phyloP scores from a whole-genome alignment of 2,888 invertebrate species.

The Mechanitis messenoides region DNA sequence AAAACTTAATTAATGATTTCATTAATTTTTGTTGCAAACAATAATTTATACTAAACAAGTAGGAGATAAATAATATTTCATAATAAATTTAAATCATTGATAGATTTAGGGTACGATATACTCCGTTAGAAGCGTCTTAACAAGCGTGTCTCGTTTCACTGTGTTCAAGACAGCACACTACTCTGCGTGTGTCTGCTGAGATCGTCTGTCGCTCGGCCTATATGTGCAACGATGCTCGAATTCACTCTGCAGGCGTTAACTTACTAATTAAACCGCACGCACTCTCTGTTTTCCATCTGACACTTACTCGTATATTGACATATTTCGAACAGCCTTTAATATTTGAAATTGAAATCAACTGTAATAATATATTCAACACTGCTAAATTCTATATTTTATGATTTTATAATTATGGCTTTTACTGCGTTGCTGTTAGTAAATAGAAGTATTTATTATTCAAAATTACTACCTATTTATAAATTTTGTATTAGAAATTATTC shows the following conservation, averaged over 20 bases:
- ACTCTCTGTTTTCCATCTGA: constrained; percentile 22
- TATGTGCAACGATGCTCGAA: constrained; percentile 29
- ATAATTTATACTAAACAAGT: too few species aligned
- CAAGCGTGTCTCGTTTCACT: constrained; percentile 20
- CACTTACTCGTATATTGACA: constrained; percentile 9
- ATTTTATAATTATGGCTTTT: too few species aligned
- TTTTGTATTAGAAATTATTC: constrained; percentile 4
- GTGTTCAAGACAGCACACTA: constrained; percentile 8
- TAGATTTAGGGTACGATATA: background rate
- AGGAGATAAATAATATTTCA: too few species aligned
- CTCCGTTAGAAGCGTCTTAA: constrained; percentile 12
- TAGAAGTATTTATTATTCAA: too few species aligned
- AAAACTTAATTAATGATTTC: too few species aligned
- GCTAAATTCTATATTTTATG: background rate
- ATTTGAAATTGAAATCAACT: background rate
- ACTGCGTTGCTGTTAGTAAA: too few species aligned
- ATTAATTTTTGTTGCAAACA: too few species aligned
- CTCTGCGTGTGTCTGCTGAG: constrained; percentile 18
- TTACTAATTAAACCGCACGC: constrained; percentile 30
- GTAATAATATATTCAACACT: background rate
- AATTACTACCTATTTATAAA: background rate
- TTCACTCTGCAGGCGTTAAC: constrained; percentile 28
- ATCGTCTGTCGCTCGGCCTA: constrained; percentile 22
- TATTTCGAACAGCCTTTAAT: constrained; percentile 3
- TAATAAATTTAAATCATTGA: too few species aligned